Evolutionary conservation across 2,888 invertebrate genomes (phyloP).

Genomic region (Theretra japonica): DNA sequence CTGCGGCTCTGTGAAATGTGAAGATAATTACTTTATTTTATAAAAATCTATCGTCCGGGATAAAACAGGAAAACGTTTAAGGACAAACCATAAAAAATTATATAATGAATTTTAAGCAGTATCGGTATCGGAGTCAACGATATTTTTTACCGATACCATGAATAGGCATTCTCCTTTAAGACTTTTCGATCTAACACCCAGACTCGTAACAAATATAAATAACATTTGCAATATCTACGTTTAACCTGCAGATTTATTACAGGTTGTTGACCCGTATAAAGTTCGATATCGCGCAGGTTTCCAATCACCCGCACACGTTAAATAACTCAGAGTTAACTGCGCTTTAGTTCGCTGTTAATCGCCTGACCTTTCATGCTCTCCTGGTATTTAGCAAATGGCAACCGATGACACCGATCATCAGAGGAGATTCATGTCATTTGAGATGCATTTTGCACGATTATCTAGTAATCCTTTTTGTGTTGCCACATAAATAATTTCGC

Average conservation of each 20-base stretch:
- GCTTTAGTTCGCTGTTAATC: neutral
- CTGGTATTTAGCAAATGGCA: conserved; percentile 5
- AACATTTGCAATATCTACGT: neutral
- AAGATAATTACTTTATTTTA: no score
- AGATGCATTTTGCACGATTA: neutral
- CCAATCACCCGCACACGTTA: neutral
- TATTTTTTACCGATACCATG: no score
- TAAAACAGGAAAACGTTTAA: no score
- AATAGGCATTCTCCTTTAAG: no score
- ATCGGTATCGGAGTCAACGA: no score
- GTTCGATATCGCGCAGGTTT: neutral
- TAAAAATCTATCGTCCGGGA: no score
- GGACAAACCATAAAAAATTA: no score
- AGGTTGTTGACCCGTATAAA: neutral
- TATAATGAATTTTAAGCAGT: no score
- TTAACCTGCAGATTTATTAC: neutral
- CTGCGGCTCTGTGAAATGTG: no score
- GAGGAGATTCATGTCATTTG: neutral
- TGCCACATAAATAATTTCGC: neutral
- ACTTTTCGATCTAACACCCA: no score
- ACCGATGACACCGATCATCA: neutral
- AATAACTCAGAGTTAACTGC: neutral
- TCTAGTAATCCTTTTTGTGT: neutral
- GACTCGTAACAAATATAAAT: no score
- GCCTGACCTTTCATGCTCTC: neutral